Percentiles rank a stretch among this genome's conserved stretches.
These are phyloP conservation scores for Drosophila colorata DNA, from an alignment of 2,888 invertebrate genomes.

Conservation along the genomic window DNA sequence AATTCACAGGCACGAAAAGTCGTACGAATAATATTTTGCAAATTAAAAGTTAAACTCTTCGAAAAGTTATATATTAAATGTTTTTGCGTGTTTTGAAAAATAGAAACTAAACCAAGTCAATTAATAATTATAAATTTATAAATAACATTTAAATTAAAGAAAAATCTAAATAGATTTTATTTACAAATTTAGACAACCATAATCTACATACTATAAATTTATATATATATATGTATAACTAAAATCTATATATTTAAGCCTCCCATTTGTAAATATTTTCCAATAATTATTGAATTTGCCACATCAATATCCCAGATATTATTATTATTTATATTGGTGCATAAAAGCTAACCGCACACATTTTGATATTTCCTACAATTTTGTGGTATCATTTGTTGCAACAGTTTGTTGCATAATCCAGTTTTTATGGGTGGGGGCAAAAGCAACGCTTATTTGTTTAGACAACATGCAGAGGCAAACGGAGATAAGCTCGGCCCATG, in stretches of 20 bases:
- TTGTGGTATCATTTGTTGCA: constrained; percentile 42
- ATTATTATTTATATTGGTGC: constrained; percentile 12
- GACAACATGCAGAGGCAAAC: constrained; percentile 36
- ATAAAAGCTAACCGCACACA: constrained; percentile 42
- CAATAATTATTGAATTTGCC: constrained; percentile 13
- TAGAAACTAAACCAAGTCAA: no score
- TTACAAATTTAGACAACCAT: not conserved
- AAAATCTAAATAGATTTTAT: not conserved
- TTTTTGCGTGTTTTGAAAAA: no score
- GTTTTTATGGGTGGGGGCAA: constrained; percentile 20
- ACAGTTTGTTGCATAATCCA: constrained; percentile 65
- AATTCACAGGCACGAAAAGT: no score
- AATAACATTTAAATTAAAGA: no score
- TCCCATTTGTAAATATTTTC: constrained; percentile 20
- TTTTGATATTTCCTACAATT: constrained; percentile 27
- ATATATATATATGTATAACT: not conserved
- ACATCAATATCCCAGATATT: constrained; percentile 6
- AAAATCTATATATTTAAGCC: not conserved
- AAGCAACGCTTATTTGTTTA: constrained; percentile 58
- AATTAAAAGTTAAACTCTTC: no score
- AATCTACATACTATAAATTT: not conserved
- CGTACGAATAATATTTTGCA: no score
- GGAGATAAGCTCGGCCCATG: constrained; percentile 36
- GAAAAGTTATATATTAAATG: no score
- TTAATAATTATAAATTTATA: no score